Conservation (phyloP, 2,797 vertebrate genomes). For the Galago senegalensis region DNA sequence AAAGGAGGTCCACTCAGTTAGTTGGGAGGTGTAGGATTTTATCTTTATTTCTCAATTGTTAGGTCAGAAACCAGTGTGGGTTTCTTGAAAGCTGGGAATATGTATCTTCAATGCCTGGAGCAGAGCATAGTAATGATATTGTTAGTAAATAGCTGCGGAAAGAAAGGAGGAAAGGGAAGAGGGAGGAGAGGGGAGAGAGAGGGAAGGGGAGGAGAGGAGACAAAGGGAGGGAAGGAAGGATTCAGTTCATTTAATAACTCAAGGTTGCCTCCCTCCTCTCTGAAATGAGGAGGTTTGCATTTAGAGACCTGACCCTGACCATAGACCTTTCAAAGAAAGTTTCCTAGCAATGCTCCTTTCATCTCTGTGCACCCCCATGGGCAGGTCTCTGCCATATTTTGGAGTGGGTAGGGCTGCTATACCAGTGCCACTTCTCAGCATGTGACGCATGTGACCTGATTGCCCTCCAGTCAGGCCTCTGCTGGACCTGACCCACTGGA, state of each 20-base stretch:
- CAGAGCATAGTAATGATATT: background rate
- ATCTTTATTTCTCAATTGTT: background rate
- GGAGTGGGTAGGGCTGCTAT: conserved; percentile 22
- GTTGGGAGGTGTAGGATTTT: no score
- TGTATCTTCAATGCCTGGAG: background rate
- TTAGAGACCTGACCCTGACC: background rate
- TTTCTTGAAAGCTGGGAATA: background rate
- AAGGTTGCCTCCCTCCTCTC: background rate
- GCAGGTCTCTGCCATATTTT: conserved; percentile 39
- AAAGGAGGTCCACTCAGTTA: no score
- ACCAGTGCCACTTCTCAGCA: conserved; percentile 40
- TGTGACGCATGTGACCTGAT: conserved; percentile 64
- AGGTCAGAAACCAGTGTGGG: background rate
- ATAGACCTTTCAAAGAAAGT: background rate
- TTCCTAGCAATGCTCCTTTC: background rate
- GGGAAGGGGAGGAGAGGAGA: accelerated
- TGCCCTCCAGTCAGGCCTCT: conserved; percentile 27
- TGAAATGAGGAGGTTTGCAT: accelerated
- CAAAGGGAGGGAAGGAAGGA: background rate
- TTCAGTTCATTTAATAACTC: background rate
- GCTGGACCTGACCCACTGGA: conserved; percentile 42
- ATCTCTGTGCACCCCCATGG: background rate
- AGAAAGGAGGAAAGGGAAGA: background rate
- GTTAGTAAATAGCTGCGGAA: background rate
- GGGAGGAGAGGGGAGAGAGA: no score